Evolutionary conservation across 2,797 vertebrate species (phyloP).

Genomic region (Phoeniculus purpureus): DNA sequence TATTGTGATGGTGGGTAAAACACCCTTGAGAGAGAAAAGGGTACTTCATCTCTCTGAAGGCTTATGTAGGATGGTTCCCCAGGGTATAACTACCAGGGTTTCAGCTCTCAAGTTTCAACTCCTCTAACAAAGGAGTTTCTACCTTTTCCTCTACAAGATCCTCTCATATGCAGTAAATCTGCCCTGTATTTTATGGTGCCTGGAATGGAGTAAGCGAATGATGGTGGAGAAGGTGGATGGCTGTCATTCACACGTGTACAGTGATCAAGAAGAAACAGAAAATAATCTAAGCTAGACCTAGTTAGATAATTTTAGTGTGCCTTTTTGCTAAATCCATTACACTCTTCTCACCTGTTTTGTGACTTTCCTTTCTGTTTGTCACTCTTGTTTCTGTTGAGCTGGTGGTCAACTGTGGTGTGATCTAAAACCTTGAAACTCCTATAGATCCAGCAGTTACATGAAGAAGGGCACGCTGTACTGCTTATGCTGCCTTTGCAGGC

Average conservation of each 20-base stretch:
- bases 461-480: neutral
- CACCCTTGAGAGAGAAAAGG: constrained; percentile 1
- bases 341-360: neutral
- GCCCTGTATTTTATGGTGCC: neutral
- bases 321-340: neutral
- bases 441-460: neutral
- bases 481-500: neutral
- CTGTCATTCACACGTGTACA: neutral
- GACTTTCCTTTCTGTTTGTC: neutral
- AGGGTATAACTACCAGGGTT: neutral
- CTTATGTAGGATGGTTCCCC: neutral
- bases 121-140: neutral
- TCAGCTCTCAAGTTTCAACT: constrained; percentile 7
- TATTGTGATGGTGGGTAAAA: neutral
- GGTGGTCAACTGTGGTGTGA: neutral
- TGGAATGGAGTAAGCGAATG: neutral
- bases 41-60: neutral
- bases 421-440: neutral
- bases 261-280: neutral
- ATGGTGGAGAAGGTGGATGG: neutral
- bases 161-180: neutral
- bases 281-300: neutral
- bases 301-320: neutral
- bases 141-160: neutral
- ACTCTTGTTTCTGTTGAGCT: neutral